phyloP scores from a whole-genome alignment of 2,113 vertebrate genomes.

The Saguinus midas region DNA sequence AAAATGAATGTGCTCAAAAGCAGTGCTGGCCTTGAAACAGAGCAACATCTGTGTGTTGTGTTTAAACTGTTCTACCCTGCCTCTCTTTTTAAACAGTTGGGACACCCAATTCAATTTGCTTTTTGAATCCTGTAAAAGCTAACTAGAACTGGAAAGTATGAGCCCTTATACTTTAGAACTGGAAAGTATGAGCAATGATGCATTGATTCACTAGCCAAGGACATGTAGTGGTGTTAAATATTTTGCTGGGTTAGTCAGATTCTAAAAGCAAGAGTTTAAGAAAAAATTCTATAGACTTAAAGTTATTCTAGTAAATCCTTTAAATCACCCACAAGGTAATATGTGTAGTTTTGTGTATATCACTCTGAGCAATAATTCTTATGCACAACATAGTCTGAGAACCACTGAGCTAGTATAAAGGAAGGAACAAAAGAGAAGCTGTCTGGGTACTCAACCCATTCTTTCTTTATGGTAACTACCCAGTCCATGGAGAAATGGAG shows the following conservation, averaged over 20 bases:
- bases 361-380: background rate
- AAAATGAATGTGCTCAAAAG: background rate
- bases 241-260: background rate
- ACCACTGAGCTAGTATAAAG: background rate
- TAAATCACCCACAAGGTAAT: background rate
- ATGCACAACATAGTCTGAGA: background rate
- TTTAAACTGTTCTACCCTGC: background rate
- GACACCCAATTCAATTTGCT: background rate
- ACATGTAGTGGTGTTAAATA: background rate
- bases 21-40: background rate
- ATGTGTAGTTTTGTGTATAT: background rate
- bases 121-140: constrained; percentile 37
- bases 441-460: background rate
- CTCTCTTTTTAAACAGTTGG: background rate
- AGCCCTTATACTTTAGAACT: background rate
- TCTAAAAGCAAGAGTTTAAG: constrained; percentile 15
- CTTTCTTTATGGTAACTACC: background rate
- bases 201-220: background rate
- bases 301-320: background rate
- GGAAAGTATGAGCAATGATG: background rate
- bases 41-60: background rate
- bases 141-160: background rate
- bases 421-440: background rate
- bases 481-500: background rate
- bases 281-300: background rate